phyloP scores from a whole-genome alignment of 2,113 vertebrate species.

The Callipepla californica region DNA sequence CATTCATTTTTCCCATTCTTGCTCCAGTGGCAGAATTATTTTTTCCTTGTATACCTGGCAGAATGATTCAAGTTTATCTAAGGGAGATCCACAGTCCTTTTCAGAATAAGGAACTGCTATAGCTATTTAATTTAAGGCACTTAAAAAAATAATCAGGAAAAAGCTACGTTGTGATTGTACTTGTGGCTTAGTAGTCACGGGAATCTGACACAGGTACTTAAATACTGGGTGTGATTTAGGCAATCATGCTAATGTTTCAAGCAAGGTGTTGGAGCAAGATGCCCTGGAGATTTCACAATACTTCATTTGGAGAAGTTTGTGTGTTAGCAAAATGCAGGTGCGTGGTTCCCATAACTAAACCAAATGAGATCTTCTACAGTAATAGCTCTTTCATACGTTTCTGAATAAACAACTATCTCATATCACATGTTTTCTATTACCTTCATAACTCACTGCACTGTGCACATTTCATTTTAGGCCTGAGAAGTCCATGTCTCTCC shows the following conservation, averaged over 20 bases:
- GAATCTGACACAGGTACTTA: not conserved
- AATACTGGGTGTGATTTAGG: not conserved
- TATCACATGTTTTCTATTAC: constrained; percentile 31
- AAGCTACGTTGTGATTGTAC: not conserved
- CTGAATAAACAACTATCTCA: not conserved
- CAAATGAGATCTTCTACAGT: not conserved
- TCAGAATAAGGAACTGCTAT: not conserved
- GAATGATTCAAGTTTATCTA: not conserved
- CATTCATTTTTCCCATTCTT: not conserved
- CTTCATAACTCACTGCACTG: constrained; percentile 23
- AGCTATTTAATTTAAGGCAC: not conserved
- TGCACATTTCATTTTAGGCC: constrained; percentile 58
- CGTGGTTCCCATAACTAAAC: not conserved
- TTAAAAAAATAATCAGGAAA: not conserved
- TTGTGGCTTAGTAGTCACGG: not conserved
- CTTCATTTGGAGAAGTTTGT: not conserved
- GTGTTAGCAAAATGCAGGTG: not conserved
- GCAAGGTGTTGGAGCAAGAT: not conserved
- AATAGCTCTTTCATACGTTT: not conserved
- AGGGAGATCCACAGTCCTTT: not conserved
- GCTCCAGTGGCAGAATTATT: not conserved
- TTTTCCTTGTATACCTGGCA: not conserved
- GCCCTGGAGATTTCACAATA: not conserved
- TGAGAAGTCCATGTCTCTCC: constrained; percentile 44
- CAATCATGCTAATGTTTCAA: not conserved